A percentile compares a stretch with the other conserved stretches of the same genome.
These are phyloP conservation scores for Sinotaia quadrata DNA, from an alignment of 2,888 invertebrate species.

Conservation along the genomic window DNA sequence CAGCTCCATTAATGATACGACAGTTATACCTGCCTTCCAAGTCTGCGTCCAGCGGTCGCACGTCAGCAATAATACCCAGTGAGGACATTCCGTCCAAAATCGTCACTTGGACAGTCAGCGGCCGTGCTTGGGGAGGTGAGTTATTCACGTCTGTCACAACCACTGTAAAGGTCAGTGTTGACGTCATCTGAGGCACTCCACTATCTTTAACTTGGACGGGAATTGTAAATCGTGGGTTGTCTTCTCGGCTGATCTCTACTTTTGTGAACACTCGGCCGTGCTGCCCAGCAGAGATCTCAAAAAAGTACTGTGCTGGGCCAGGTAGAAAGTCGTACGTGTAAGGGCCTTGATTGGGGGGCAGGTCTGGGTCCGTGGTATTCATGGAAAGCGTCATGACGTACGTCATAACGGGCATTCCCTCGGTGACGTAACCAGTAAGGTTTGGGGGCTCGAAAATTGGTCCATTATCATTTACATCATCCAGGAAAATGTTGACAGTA, in stretches of 20 bases:
- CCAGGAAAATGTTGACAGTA: slow-evolving; percentile 83
- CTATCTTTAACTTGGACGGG: slow-evolving; percentile 90
- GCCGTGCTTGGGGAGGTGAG: slow-evolving; percentile 87
- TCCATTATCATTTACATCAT: slow-evolving; percentile 94
- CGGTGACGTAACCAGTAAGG: slow-evolving; percentile 53
- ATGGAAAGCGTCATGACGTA: slow-evolving; percentile 50
- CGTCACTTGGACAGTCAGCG: slow-evolving; percentile 84
- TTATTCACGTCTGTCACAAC: slow-evolving; percentile 91
- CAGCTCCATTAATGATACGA: slow-evolving; percentile 71
- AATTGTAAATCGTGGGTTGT: slow-evolving; percentile 82
- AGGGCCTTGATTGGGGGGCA: slow-evolving; percentile 91
- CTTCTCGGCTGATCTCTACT: slow-evolving; percentile 86
- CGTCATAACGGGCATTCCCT: slow-evolving; percentile 49
- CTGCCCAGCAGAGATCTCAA: slow-evolving; percentile 84
- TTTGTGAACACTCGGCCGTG: slow-evolving; percentile 87
- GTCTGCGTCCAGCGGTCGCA: slow-evolving; percentile 93
- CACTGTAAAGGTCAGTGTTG: slow-evolving; percentile 81
- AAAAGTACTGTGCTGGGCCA: slow-evolving; percentile 80
- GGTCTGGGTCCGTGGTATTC: slow-evolving; percentile 81
- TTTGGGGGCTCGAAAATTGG: slow-evolving; percentile 83
- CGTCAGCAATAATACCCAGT: slow-evolving; percentile 88
- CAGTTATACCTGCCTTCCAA: slow-evolving; percentile 91
- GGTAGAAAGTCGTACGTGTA: slow-evolving; percentile 86
- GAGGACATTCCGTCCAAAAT: slow-evolving; percentile 76
- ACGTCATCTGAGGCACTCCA: slow-evolving; percentile 82